phyloP scores from a whole-genome alignment of 2,888 invertebrate species.

The Charanyca ferruginea region DNA sequence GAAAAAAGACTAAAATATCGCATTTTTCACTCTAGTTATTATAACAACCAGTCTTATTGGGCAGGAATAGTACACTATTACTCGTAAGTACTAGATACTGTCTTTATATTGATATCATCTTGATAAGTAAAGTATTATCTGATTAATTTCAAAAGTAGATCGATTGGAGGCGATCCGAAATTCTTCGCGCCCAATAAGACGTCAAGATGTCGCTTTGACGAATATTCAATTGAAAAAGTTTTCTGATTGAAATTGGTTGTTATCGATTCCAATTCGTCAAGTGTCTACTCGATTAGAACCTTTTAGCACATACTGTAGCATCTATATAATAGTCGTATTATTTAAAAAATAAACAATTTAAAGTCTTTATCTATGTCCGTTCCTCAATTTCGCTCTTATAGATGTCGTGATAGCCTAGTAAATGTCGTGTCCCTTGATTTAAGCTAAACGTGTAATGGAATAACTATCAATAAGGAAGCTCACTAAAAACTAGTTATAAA shows the following conservation, averaged over 20 bases:
- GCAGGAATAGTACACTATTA: slow-evolving; percentile 65
- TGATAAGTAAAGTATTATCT: slow-evolving; percentile 48
- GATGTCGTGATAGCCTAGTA: slow-evolving; percentile 90
- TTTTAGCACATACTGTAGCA: slow-evolving; percentile 78
- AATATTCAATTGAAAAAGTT: slow-evolving; percentile 58
- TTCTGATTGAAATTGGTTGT: slow-evolving; percentile 56
- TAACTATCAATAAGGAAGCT: slow-evolving; percentile 82
- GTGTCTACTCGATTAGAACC: slow-evolving; percentile 69
- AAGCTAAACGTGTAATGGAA: slow-evolving; percentile 72
- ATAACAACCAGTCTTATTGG: slow-evolving; percentile 70
- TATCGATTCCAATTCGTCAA: slow-evolving; percentile 62
- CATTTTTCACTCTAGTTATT: slow-evolving; percentile 67
- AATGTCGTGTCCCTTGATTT: slow-evolving; percentile 87
- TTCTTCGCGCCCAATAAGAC: slow-evolving; percentile 65
- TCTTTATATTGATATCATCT: slow-evolving; percentile 53
- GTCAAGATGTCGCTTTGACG: slow-evolving; percentile 53
- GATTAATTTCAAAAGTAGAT: slow-evolving; percentile 51
- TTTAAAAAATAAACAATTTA: slow-evolving; percentile 81
- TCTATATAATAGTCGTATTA: slow-evolving; percentile 80
- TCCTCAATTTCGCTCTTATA: slow-evolving; percentile 90
- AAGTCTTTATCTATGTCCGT: slow-evolving; percentile 89
- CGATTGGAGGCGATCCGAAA: slow-evolving; percentile 49
- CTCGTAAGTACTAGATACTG: slow-evolving; percentile 53
- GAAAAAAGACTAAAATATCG: slow-evolving; percentile 78
- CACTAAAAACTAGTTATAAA: slow-evolving; percentile 79